Evolutionary conservation across 37 sponge, comb jelly and placozoan genomes (phyloP).

Genomic region (Beroe forskalii): DNA sequence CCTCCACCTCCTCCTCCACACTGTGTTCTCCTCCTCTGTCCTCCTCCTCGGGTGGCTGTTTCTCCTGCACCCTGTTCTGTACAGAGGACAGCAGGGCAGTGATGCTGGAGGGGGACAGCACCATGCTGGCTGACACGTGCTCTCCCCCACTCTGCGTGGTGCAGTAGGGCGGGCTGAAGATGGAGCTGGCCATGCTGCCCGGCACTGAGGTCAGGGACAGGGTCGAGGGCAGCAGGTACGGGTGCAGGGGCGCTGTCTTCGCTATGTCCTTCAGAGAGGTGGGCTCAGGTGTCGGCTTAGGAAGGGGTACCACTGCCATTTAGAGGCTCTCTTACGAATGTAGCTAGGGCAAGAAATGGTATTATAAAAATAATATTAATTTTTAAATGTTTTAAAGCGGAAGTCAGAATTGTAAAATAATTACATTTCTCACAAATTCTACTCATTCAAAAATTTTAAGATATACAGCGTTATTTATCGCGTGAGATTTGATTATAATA

Average conservation of each 20-base stretch:
- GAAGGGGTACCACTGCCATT: constrained; percentile 36
- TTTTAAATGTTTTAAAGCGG: too few relatives aligned
- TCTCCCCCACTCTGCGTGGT: background rate
- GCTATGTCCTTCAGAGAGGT: background rate
- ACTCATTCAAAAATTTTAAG: background rate
- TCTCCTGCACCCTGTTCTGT: background rate
- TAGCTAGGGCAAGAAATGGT: too few relatives aligned
- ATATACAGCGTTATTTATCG: background rate
- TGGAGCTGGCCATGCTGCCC: background rate
- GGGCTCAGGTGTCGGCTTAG: background rate
- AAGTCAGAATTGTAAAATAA: background rate
- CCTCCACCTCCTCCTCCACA: constrained; percentile 9
- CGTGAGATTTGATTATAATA: background rate
- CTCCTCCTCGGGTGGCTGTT: background rate
- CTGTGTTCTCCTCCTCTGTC: background rate
- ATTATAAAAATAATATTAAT: too few relatives aligned
- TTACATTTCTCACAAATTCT: background rate
- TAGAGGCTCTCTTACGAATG: too few relatives aligned
- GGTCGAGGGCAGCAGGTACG: constrained; percentile 43
- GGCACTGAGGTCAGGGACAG: background rate
- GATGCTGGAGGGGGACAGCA: constrained; percentile 30
- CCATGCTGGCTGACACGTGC: background rate
- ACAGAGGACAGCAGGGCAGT: constrained; percentile 24
- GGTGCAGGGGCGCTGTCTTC: constrained; percentile 13
- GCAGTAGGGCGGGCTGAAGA: background rate